Base-by-base conservation (phyloP, 1,140 invertebrate genomes). In the Leptopilina boulardi region DNA sequence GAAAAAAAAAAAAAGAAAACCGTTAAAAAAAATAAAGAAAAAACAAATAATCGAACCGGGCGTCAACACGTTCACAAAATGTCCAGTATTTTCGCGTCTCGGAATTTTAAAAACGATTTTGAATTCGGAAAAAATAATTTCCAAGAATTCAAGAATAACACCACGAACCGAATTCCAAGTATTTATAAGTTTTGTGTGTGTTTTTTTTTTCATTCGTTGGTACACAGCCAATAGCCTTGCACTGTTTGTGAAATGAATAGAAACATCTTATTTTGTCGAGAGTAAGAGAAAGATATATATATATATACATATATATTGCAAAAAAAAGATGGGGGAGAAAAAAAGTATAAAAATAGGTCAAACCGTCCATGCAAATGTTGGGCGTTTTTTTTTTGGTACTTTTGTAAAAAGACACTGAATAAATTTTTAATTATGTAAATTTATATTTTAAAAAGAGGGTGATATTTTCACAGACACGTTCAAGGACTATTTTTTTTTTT, bases 311-410 rank as follows among this genome's bases (percentile, higher is more conserved):
- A 51, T 30, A 13, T 56, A 47, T 74, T 34, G 74, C 11, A 44
- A 54, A 8, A 26, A 30, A 47, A 30, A 19, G 19, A 30, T 26
- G 13, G 13, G 30, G 30, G 21, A 54, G 42, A 47, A 70, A 73
- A 21, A 54, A 47, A 73, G 30, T 30, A n/a, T 15, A n/a, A 66
- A 66, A 66, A 13, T 34, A 23, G 59, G 59, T 66, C 74, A 44
- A 38, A 51, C 44, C 75, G 80, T 74, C 41, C 80, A 77, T 75
- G 77, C 80, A 79, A 81, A 73, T 73, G 75, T 77, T 71, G 75
- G 77, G 56, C 75, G 75, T 77, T 71, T 6, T 34, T 34, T 34
- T 34, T 34, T 34, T 34, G 2, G 74, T 47, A 19, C 77, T n/a
- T n/a, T n/a, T n/a, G 56, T 73, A 72, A 41, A 71, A n/a, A 11